A percentile compares a stretch with the other conserved stretches of the same genome.
These are phyloP conservation scores for Pempheris klunzingeri DNA, from an alignment of 2,797 vertebrate genomes.

Conservation along the genomic window DNA sequence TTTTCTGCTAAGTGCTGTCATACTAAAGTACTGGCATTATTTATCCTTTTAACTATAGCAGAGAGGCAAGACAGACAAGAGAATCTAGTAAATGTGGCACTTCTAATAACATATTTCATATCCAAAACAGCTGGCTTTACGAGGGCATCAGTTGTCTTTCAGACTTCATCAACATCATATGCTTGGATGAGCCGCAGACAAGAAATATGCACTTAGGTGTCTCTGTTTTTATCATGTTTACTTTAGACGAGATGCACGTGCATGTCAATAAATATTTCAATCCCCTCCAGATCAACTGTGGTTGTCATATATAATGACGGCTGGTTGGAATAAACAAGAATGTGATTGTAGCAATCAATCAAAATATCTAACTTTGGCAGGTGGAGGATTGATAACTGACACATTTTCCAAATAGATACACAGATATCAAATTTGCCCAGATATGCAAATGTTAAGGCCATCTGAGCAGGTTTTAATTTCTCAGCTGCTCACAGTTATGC, in stretches of 20 bases:
- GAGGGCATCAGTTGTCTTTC: constrained; percentile 13
- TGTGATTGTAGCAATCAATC: neutral
- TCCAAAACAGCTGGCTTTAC: constrained; percentile 23
- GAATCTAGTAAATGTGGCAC: constrained; percentile 3
- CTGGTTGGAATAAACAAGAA: neutral
- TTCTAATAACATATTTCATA: neutral
- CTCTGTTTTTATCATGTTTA: neutral
- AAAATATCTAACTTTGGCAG: neutral
- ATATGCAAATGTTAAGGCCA: neutral
- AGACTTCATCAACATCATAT: constrained; percentile 25
- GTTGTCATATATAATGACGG: neutral
- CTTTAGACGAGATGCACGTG: neutral
- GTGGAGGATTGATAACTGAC: neutral
- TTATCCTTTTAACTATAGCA: neutral
- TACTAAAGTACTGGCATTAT: too few relatives aligned
- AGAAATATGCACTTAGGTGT: neutral
- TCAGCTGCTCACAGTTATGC: neutral
- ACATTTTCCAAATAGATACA: neutral
- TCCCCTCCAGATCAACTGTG: neutral
- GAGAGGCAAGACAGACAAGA: constrained; percentile 9
- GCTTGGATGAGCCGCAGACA: neutral
- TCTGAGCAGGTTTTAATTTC: neutral
- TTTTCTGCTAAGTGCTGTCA: constrained; percentile 2
- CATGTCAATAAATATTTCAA: constrained; percentile 9
- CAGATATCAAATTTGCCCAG: neutral